Evolutionary conservation across 2,797 vertebrate species (phyloP).

Genomic region (Eospalax fontanierii): DNA sequence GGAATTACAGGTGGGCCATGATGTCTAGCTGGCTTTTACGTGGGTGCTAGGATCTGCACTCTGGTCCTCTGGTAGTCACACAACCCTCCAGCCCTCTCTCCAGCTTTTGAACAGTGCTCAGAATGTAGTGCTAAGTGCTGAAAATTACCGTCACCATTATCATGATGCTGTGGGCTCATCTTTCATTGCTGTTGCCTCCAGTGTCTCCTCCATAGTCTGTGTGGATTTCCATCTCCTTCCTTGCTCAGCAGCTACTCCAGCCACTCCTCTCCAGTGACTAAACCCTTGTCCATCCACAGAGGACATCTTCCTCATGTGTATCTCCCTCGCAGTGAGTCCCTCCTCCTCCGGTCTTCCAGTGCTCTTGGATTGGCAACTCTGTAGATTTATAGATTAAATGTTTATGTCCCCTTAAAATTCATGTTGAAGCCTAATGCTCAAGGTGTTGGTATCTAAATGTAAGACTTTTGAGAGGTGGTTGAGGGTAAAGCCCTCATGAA

Average conservation of each 20-base stretch:
- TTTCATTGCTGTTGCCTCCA: not conserved
- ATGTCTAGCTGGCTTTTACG: too few relatives aligned
- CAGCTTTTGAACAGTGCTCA: conserved; percentile 1
- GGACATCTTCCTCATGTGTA: not conserved
- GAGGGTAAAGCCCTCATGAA: not conserved
- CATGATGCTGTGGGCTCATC: not conserved
- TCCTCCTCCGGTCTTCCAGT: not conserved
- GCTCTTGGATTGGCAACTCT: not conserved
- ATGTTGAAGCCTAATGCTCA: not conserved
- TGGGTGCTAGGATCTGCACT: too few relatives aligned
- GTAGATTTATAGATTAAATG: not conserved
- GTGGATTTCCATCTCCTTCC: not conserved
- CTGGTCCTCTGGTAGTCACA: too few relatives aligned
- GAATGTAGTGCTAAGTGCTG: not conserved
- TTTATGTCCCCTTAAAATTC: not conserved
- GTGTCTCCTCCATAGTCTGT: not conserved
- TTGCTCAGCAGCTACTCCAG: not conserved
- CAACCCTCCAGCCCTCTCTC: not conserved
- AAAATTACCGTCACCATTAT: not conserved
- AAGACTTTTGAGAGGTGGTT: not conserved
- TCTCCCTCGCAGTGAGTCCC: not conserved
- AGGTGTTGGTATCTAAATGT: not conserved
- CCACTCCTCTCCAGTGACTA: not conserved
- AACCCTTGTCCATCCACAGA: not conserved
- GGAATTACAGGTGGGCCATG: too few relatives aligned